Base-by-base conservation (phyloP, 2,888 invertebrate species). In the Sphaeridia pumilis region DNA sequence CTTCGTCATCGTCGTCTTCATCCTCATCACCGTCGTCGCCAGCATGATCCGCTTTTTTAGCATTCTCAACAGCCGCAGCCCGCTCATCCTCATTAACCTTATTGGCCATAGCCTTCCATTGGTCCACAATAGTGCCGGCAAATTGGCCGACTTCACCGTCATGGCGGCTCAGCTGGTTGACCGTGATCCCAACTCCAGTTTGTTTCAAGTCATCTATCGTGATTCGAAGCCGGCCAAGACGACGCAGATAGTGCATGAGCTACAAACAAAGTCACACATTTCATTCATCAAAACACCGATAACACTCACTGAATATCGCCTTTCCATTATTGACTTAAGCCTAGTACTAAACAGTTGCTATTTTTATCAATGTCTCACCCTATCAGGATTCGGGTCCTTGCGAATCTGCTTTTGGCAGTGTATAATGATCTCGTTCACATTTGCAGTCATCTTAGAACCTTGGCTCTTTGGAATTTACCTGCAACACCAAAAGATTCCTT, bases 171-270 rank as follows among this genome's bases (percentile, higher is more conserved):
- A 92, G 73, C 1, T 82, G 78, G 72, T 93, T 93, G 1, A 94
- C 87, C 1, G 89, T 86, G 59, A 87, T 80, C 0, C 93, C 93
- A 49, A 94, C 82, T 22, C 92, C 89, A 26, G 93, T 94, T 58
- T 82, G 80, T 74, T 90, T 84, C 44, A 90, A 75, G 70, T 88
- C 86, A 59, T 81, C 78, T 12, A 88, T 83, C 53, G 81, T 84
- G 56, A 90, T 82, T 51, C 82, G 83, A 62, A 90, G 71, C 60
- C 78, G 76, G 66, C 79, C 79, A 59, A 90, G 72, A 69, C 83
- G 84, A 65, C 78, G 76, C 65, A 90, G 80, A 67, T 82, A 85
- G 73, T 84, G 80, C 59, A 87, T 72, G 63, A 88, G 73, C 87
- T 88, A 71, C 55, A 71, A 52, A 41, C n/a, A n/a, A n/a, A n/a